Evolutionary conservation across 2,113 vertebrate genomes (phyloP), one percentile per base, ranked within the genome.

Genomic region (Haliaeetus leucogaster): DNA sequence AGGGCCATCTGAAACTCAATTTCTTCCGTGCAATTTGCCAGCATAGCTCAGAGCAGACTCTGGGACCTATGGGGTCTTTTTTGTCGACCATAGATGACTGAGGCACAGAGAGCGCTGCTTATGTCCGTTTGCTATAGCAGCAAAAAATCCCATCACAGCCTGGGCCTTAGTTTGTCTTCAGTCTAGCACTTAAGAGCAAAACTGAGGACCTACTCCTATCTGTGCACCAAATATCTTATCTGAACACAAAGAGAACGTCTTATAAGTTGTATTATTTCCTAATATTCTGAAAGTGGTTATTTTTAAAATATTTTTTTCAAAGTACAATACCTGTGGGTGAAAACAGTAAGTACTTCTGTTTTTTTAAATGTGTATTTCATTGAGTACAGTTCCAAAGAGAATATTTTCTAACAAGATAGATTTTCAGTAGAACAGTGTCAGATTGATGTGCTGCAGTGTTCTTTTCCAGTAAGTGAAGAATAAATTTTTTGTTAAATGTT

Each of bases 401-500:
- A 9, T 86, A 50, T 92, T 95, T 93, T 74, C 83, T 72, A 71
- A 67, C 50, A 73, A 32, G 88, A 70, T 52, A 34, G 50, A 8
- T 89, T 90, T 94, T 73, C 50, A 52, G 47, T 40, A 30, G 63
- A 76, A 65, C 52, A 55, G 74, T 81, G 62, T 79, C 78, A 87
- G n/a, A 38, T 40, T 89, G 83, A 87, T 0, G 3, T 90, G 78
- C 59, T 1, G 1, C 59, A 82, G 19, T 45, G 8, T 52, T 71
- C 43, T 74, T 71, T 67, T 79, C 43, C 72, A 55, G n/a, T n/a
- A 68, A 82, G 52, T 86, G 43, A 94, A 89, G 89, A 91, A 52
- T 34, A 90, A 86, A 70, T 53, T 92, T 43, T 74, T 94, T 84
- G 82, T 83, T 90, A 92, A 83, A 84, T 4, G 5, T 72, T 86